Percentiles rank a stretch among this genome's conserved stretches.
phyloP scores from a whole-genome alignment of 1,140 invertebrate genomes.

The Leptoteleia sp. region DNA sequence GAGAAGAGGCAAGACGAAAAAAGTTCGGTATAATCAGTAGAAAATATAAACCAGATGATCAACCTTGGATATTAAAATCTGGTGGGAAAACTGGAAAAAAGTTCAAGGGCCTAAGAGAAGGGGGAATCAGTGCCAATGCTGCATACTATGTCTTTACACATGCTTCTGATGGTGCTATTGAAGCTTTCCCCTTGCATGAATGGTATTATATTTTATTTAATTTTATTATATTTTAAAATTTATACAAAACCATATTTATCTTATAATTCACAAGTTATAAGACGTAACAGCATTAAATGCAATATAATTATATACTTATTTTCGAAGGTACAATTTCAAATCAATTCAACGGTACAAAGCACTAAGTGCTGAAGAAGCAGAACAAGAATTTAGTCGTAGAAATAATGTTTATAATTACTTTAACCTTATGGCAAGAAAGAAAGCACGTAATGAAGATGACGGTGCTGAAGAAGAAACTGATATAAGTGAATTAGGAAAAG shows the following conservation, averaged over 20 bases:
- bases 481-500: slow-evolving; percentile 79
- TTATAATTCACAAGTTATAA: too few species aligned
- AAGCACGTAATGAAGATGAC: slow-evolving; percentile 90
- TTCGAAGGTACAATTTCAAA: slow-evolving; percentile 94
- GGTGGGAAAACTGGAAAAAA: too few species aligned
- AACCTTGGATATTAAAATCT: too few species aligned
- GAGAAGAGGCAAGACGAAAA: too few species aligned
- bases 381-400: slow-evolving; percentile 96
- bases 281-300: too few species aligned
- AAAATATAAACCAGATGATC: too few species aligned
- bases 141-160: slow-evolving; percentile 97
- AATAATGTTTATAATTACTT: slow-evolving; percentile 98
- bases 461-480: slow-evolving; percentile 89
- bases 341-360: slow-evolving; percentile 95
- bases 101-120: slow-evolving; percentile 94
- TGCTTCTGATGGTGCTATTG: slow-evolving; percentile 95
- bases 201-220: slow-evolving; percentile 83
- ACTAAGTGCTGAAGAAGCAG: slow-evolving; percentile 96
- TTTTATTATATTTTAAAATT: too few species aligned
- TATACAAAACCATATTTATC: slow-evolving; percentile 17
- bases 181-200: slow-evolving; percentile 96
- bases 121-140: slow-evolving; percentile 95
- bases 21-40: too few species aligned
- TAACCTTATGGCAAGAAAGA: slow-evolving; percentile 94
- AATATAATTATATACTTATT: too few species aligned